A percentile compares a stretch with the other conserved stretches of the same genome.
These are phyloP conservation scores for Drosophila antonietae DNA, from an alignment of 2,888 invertebrate genomes.

Conservation along the genomic window DNA sequence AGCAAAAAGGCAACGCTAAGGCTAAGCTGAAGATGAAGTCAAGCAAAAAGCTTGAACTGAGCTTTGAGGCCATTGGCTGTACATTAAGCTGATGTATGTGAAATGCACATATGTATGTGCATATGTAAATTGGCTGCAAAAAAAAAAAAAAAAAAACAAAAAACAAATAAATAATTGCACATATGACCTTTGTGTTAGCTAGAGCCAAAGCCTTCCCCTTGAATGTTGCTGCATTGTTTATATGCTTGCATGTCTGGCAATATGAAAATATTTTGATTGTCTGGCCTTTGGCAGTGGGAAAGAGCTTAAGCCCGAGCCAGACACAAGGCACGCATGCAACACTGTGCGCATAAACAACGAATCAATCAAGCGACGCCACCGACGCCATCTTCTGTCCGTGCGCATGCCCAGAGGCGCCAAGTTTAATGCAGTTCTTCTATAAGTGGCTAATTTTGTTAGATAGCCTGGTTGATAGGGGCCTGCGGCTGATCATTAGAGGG, in stretches of 20 bases:
- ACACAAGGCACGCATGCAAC: slow-evolving; percentile 55
- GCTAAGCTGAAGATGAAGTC: slow-evolving; percentile 1
- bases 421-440: slow-evolving; percentile 12
- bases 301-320: slow-evolving; percentile 20
- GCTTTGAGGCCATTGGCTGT: slow-evolving; percentile 51
- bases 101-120: slow-evolving; percentile 19
- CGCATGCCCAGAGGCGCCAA: slow-evolving; percentile 25
- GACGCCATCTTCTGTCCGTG: slow-evolving; percentile 27
- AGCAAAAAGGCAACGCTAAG: slow-evolving; percentile 42
- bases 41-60: slow-evolving; percentile 39
- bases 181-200: slow-evolving; percentile 59
- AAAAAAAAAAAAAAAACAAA: slow-evolving; percentile 7
- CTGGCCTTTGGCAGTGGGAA: slow-evolving; percentile 59
- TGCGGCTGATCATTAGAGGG: slow-evolving; percentile 54
- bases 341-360: slow-evolving; percentile 45
- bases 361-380: slow-evolving; percentile 53
- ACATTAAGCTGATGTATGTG: slow-evolving; percentile 32
- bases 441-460: slow-evolving; percentile 67
- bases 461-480: slow-evolving; percentile 45
- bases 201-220: slow-evolving; percentile 65
- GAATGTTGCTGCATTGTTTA: slow-evolving; percentile 64
- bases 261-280: slow-evolving; percentile 68
- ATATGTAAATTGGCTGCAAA: slow-evolving; percentile 8
- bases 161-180: slow-evolving; percentile 33
- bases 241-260: slow-evolving; percentile 58